Percentiles rank a stretch among this genome's conserved stretches.
Evolutionary conservation across 2,797 vertebrate species (phyloP).

Genomic region (Ctenopoma multispine): DNA sequence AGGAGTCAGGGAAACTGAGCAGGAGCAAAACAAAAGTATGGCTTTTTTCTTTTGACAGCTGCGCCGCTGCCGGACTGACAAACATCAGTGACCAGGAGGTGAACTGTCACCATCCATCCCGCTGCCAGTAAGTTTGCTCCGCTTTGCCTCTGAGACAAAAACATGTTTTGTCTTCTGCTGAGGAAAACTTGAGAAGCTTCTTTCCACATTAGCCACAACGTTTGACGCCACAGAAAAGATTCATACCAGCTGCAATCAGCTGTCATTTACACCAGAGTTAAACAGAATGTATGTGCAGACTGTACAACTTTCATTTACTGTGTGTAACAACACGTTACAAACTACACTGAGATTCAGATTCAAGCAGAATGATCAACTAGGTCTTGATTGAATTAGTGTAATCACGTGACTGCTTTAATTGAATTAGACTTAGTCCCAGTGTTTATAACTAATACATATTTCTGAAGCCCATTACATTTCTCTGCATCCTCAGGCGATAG

Average conservation of each 20-base stretch:
- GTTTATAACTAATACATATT: too few species aligned
- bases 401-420: too few species aligned
- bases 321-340: too few species aligned
- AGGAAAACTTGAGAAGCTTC: slow-evolving; percentile 5
- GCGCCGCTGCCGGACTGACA: slow-evolving; percentile 44
- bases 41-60: slow-evolving; percentile 66
- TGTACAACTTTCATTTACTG: too few species aligned
- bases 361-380: too few species aligned
- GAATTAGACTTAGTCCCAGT: too few species aligned
- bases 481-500: too few species aligned
- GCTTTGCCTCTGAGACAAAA: slow-evolving; percentile 20
- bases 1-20: background rate
- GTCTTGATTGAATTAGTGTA: too few species aligned
- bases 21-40: slow-evolving; percentile 5
- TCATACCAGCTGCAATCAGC: background rate
- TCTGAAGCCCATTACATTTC: too few species aligned
- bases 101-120: slow-evolving; percentile 70
- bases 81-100: slow-evolving; percentile 56
- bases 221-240: background rate
- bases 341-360: too few species aligned
- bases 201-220: background rate
- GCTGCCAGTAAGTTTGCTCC: slow-evolving; percentile 50
- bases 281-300: too few species aligned
- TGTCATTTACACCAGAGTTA: background rate
- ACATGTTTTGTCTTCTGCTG: background rate